A percentile compares a stretch with the other conserved stretches of the same genome.
phyloP scores from a whole-genome alignment of 2,113 vertebrate genomes.

The Pygoscelis adeliae region DNA sequence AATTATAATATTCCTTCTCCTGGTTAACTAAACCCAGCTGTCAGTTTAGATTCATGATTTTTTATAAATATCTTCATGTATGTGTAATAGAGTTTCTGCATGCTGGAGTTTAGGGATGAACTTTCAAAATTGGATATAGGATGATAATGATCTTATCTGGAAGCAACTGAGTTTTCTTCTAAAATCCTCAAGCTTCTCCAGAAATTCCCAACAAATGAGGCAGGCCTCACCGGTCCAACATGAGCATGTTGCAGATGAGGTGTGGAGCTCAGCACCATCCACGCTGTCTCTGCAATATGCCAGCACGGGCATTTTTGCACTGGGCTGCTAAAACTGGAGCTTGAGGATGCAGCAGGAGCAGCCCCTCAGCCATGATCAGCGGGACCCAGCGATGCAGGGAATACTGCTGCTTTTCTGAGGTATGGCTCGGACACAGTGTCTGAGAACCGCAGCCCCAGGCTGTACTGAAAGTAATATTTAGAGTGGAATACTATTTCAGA shows the following conservation, averaged over 20 bases:
- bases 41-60: not conserved
- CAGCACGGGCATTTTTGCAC: not conserved
- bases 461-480: not conserved
- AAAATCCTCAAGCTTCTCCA: not conserved
- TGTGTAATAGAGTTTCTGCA: not conserved
- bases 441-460: not conserved
- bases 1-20: not conserved
- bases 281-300: not conserved
- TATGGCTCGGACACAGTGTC: not conserved
- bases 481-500: not conserved
- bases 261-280: not conserved
- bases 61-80: not conserved
- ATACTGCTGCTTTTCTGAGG: not conserved
- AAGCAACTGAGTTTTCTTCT: not conserved
- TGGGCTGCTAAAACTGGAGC: not conserved
- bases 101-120: not conserved
- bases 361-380: not conserved
- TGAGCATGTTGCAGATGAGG: accelerated
- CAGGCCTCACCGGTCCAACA: not conserved
- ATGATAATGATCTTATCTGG: not conserved
- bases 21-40: not conserved
- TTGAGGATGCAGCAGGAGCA: not conserved
- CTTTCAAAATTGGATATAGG: not conserved
- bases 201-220: not conserved
- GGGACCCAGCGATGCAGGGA: not conserved